Base-by-base conservation (phyloP, 2,888 invertebrate genomes). In the Lepeophtheirus nordmannii region DNA sequence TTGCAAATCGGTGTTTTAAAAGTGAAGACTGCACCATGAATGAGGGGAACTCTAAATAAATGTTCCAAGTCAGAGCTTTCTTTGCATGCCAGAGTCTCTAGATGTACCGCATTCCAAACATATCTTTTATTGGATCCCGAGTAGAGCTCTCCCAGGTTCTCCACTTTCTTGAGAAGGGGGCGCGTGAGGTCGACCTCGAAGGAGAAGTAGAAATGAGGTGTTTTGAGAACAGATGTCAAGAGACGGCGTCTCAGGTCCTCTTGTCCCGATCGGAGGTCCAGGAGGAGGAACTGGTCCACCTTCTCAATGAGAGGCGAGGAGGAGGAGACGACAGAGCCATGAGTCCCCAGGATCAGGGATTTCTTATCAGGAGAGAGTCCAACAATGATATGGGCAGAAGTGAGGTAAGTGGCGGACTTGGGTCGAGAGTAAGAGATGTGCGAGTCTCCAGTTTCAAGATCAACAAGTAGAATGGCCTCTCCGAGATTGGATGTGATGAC, bases 131-230 rank as follows among this genome's bases (percentile, higher is more conserved):
- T 96, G 0, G 92, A 86, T 41, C 89, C 80, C 70, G 84, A 84
- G 66, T 84, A 80, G 67, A 89, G 76, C 70, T 89, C 89, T 0
- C 88, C 85, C 0, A 86, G 82, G 65, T 87, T 87, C 65, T 86
- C 85, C 72, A 87, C 86, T 69, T 93, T 78, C 69, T 92, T 79
- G 75, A 97, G 96, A 74, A 92, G 80, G 0, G 89, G 83, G 75
- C 94, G 93, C 23, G 91, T 91, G 67, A 98, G 77, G 77, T 98
- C 97, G 73, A 89, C 91, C 1, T 88, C 85, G 72, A 91, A 89
- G 20, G 93, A 94, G 78, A 90, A 97, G 78, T 94, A 98, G 71
- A 89, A 88, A 72, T 85, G 83, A 1, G 91, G 89, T 1, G 88
- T 87, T 53, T 84, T 82, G 65, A 98, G 78, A 0, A 89, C 85